Conservation (phyloP, 92 coral and sea anemone species). For the Phenganax subtilis region DNA sequence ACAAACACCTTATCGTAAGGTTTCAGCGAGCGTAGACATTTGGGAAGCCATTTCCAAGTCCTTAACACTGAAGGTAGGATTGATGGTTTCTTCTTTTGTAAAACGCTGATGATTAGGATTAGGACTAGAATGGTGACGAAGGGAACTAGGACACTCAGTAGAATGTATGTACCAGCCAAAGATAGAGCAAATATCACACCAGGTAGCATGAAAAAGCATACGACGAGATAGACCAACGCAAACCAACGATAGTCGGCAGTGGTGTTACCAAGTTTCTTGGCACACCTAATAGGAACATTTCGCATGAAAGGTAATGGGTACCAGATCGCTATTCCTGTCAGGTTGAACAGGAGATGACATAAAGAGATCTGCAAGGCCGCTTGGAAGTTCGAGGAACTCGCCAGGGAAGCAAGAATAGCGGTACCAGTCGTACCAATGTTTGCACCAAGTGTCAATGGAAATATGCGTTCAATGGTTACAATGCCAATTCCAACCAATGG, state of each 20-base stretch:
- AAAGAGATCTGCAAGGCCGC: slow-evolving; percentile 88
- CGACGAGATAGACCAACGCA: slow-evolving; percentile 82
- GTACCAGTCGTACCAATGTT: slow-evolving; percentile 98
- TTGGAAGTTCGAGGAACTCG: slow-evolving; percentile 58
- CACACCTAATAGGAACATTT: slow-evolving; percentile 83
- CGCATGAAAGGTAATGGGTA: slow-evolving; percentile 88
- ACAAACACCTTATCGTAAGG: slow-evolving; percentile 71
- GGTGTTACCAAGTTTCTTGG: slow-evolving; percentile 90
- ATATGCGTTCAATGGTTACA: slow-evolving; percentile 79
- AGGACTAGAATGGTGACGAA: slow-evolving; percentile 59
- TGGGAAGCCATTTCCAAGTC: slow-evolving; percentile 97
- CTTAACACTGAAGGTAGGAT: slow-evolving; percentile 62
- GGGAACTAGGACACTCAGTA: slow-evolving; percentile 83
- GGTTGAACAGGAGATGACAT: slow-evolving; percentile 92
- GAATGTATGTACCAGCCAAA: slow-evolving; percentile 84
- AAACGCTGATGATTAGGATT: slow-evolving; percentile 59
- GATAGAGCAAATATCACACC: slow-evolving; percentile 86
- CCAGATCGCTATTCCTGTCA: slow-evolving; percentile 87
- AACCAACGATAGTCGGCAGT: slow-evolving; percentile 95
- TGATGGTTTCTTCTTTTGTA: slow-evolving; percentile 70
- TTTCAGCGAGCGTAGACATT: slow-evolving; percentile 73
- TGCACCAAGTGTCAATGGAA: slow-evolving; percentile 91
- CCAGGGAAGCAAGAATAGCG: slow-evolving; percentile 93
- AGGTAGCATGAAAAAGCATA: slow-evolving; percentile 88
- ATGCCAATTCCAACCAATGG: slow-evolving; percentile 98